Evolutionary conservation across 1,140 invertebrate genomes (phyloP).

Genomic region (Chymomyza costata): DNA sequence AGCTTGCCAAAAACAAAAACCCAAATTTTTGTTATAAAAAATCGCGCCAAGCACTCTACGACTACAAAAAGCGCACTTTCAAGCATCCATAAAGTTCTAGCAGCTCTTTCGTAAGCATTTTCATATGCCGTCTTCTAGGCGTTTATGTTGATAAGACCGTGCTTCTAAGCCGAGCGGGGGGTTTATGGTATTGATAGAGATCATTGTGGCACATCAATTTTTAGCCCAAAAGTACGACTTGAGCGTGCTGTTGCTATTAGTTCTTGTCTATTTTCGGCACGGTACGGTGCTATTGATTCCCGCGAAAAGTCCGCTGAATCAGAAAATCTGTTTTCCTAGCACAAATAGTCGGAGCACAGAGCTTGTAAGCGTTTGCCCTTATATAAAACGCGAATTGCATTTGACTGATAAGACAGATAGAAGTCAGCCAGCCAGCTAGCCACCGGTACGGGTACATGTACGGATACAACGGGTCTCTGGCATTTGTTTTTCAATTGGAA

Average conservation of each 20-base stretch:
- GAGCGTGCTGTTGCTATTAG: conserved; percentile 43
- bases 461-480: too few species aligned
- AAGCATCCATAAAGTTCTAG: not conserved
- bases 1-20: not conserved
- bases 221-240: conserved; percentile 63
- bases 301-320: conserved; percentile 32
- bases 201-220: conserved; percentile 28
- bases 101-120: conserved; percentile 21
- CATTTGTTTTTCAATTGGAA: not conserved
- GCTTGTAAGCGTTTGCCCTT: conserved; percentile 13
- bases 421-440: too few species aligned
- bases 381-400: conserved; percentile 31
- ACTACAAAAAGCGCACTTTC: not conserved
- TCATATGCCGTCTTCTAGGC: conserved; percentile 23
- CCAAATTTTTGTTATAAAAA: too few species aligned
- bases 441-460: not conserved
- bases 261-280: conserved; percentile 65
- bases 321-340: too few species aligned
- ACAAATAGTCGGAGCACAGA: too few species aligned
- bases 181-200: conserved; percentile 34
- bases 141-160: conserved; percentile 50
- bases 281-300: conserved; percentile 57
- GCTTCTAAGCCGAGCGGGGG: conserved; percentile 11
- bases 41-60: too few species aligned
- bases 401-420: conserved; percentile 29